A percentile compares a stretch with the other conserved stretches of the same genome.
phyloP scores from a whole-genome alignment of 2,113 vertebrate species.

The Microtus oregoni region DNA sequence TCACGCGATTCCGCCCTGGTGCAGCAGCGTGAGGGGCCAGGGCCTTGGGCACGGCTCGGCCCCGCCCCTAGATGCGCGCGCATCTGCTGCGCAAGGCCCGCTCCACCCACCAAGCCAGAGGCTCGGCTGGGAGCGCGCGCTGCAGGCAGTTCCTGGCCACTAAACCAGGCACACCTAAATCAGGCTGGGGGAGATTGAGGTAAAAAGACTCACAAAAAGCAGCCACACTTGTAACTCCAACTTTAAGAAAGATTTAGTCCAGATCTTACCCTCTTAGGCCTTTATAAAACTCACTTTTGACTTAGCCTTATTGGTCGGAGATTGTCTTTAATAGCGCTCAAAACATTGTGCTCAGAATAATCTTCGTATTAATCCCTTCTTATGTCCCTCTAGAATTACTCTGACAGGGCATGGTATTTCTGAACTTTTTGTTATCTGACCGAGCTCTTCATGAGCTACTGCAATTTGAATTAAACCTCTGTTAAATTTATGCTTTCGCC shows the following conservation, averaged over 20 bases:
- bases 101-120: not conserved
- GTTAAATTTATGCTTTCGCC: conserved; percentile 11
- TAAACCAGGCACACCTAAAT: too few relatives aligned
- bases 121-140: not conserved
- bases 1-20: not conserved
- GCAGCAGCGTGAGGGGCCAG: not conserved
- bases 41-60: fast-evolving
- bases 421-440: not conserved
- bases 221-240: not conserved
- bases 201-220: not conserved
- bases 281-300: not conserved
- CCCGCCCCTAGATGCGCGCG: conserved; percentile 43
- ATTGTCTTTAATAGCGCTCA: not conserved
- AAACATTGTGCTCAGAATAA: not conserved
- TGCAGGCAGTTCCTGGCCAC: not conserved
- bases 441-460: not conserved
- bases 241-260: not conserved
- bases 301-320: not conserved
- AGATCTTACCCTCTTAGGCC: not conserved
- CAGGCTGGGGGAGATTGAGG: too few relatives aligned
- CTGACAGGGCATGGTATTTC: not conserved
- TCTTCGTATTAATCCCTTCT: not conserved
- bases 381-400: conserved; percentile 49
- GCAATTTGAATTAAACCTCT: conserved; percentile 7
- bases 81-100: not conserved